Percentiles rank a stretch among this genome's conserved stretches.
These are phyloP conservation scores for Knipowitschia caucasica DNA, from an alignment of 2,797 vertebrate genomes.

Conservation along the genomic window DNA sequence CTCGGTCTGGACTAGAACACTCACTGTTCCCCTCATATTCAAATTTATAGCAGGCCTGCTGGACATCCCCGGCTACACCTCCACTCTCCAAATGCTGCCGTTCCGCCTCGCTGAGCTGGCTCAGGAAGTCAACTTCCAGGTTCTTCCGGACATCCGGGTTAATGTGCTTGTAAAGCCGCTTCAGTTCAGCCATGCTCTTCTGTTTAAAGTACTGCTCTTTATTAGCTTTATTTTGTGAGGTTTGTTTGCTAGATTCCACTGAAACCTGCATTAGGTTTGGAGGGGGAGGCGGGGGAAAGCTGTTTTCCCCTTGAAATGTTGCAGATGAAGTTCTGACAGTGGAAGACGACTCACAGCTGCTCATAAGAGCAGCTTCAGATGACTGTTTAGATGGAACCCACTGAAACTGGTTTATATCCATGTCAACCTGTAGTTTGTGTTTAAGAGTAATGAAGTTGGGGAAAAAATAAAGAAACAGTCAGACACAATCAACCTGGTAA, in stretches of 20 bases:
- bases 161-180: conserved; percentile 85
- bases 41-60: conserved; percentile 79
- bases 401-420: conserved; percentile 80
- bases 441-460: conserved; percentile 33
- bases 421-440: conserved; percentile 75
- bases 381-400: conserved; percentile 72
- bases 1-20: conserved; percentile 78
- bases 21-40: conserved; percentile 77
- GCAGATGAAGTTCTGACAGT: conserved; percentile 44
- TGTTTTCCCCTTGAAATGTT: conserved; percentile 63
- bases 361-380: conserved; percentile 63
- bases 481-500: too few relatives aligned
- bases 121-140: conserved; percentile 80
- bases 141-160: conserved; percentile 84
- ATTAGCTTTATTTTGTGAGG: conserved; percentile 57
- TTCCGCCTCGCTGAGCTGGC: conserved; percentile 77
- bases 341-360: conserved; percentile 64
- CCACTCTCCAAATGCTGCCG: conserved; percentile 56
- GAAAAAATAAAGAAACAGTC: conserved; percentile 45
- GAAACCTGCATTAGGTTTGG: conserved; percentile 66
- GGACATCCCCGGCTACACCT: conserved; percentile 73
- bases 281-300: conserved; percentile 73
- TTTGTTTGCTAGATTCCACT: conserved; percentile 47
- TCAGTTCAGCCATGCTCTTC: conserved; percentile 83
- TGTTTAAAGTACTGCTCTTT: conserved; percentile 83